These are phyloP conservation scores for Leucozona laternaria DNA, from an alignment of 2,888 invertebrate species.

Conservation along the genomic window DNA sequence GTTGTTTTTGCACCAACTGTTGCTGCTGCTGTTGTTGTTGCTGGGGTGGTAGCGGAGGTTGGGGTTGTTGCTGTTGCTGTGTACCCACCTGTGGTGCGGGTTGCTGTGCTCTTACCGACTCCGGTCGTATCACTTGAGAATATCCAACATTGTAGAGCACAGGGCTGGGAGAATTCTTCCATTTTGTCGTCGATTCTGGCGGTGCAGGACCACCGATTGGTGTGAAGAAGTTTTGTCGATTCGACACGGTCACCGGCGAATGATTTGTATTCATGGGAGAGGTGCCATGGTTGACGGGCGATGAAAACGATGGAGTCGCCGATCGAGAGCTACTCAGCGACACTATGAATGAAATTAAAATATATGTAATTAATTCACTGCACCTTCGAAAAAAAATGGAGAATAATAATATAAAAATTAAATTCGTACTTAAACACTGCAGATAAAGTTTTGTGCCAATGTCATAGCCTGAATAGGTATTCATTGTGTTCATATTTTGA, in stretches of 20 bases:
- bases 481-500: constrained; percentile 78
- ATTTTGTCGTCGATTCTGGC: constrained; percentile 78
- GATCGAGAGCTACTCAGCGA: constrained; percentile 97
- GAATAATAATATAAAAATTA: not conserved
- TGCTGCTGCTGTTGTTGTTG: constrained; percentile 82
- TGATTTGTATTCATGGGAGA: constrained; percentile 87
- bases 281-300: constrained; percentile 88
- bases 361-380: constrained; percentile 1
- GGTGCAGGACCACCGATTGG: constrained; percentile 87
- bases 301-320: constrained; percentile 95
- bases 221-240: constrained; percentile 95
- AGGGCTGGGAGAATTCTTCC: constrained; percentile 83
- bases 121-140: constrained; percentile 81
- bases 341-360: constrained; percentile 85
- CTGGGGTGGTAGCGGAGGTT: constrained; percentile 76
- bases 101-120: constrained; percentile 79
- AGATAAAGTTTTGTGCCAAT: constrained; percentile 82
- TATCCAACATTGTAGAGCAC: constrained; percentile 81
- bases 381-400: not conserved
- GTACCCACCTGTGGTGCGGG: constrained; percentile 37
- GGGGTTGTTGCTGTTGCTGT: constrained; percentile 78
- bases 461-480: constrained; percentile 81
- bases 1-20: constrained; percentile 36
- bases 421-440: constrained; percentile 82
- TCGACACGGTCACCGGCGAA: constrained; percentile 88